These are phyloP conservation scores for Plemyria rubiginata DNA, from an alignment of 2,888 invertebrate species.

Conservation along the genomic window DNA sequence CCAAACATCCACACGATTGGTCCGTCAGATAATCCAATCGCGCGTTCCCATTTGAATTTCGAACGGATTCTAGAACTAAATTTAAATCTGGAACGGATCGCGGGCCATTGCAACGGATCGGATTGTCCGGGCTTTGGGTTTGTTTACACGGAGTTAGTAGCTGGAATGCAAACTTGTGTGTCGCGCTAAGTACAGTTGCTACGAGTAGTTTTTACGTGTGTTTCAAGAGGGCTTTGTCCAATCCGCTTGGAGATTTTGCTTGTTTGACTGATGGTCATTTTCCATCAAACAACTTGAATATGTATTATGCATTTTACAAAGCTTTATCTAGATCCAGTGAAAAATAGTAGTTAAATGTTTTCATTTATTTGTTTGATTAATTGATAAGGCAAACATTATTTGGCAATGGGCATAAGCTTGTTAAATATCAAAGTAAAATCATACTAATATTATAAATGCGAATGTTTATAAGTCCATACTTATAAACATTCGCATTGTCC, in stretches of 20 bases:
- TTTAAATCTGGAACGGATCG: constrained; percentile 45
- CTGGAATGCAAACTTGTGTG: constrained; percentile 25
- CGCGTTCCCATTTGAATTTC: constrained; percentile 48
- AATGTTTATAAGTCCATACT: no score
- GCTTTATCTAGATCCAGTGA: not conserved
- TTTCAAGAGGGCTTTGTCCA: constrained; percentile 22
- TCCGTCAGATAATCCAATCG: constrained; percentile 46
- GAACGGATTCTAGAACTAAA: constrained; percentile 45
- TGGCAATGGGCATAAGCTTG: no score
- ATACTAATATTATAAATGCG: no score
- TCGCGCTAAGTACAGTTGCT: constrained; percentile 26
- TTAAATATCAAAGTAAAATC: no score
- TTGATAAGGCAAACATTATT: no score
- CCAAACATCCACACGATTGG: constrained; percentile 31
- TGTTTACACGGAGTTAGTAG: constrained; percentile 38
- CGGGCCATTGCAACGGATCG: constrained; percentile 37
- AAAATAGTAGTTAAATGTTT: no score
- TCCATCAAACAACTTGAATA: no score
- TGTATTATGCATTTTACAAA: no score
- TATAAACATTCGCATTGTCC: no score
- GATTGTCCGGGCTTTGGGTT: constrained; percentile 37
- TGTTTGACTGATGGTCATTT: not conserved
- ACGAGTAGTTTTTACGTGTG: constrained; percentile 28
- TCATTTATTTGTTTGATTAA: no score
- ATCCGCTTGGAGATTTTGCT: constrained; percentile 22